Conservation (phyloP, 1,140 invertebrate species). For the Tenebrio molitor region DNA sequence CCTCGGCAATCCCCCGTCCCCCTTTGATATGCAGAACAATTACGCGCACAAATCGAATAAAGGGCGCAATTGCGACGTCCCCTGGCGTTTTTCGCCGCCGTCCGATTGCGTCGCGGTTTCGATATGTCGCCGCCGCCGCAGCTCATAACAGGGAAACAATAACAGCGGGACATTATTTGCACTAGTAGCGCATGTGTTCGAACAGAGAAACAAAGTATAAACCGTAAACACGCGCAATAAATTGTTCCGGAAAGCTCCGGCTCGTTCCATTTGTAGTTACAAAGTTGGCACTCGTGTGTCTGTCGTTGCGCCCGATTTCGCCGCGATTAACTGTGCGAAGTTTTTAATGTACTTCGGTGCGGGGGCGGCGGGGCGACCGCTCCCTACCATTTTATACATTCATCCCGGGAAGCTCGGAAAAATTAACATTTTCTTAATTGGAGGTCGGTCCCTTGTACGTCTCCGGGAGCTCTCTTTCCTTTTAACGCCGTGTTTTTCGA, state of each 20-base stretch:
- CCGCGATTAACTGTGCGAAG: conserved; percentile 27
- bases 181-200: conserved; percentile 35
- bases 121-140: background rate
- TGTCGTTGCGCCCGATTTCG: conserved; percentile 3
- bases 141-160: conserved; percentile 28
- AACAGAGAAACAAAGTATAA: conserved; percentile 37
- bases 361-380: background rate
- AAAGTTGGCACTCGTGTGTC: conserved; percentile 34
- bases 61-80: background rate
- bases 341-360: conserved; percentile 26
- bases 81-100: too few species aligned
- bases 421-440: conserved; percentile 41
- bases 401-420: conserved; percentile 1
- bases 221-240: conserved; percentile 38
- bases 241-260: conserved; percentile 7
- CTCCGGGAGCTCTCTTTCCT: background rate
- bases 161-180: conserved; percentile 15
- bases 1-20: too few species aligned
- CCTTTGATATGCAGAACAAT: conserved; percentile 5
- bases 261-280: conserved; percentile 38
- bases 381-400: conserved; percentile 10
- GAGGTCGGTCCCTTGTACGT: background rate
- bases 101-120: too few species aligned
- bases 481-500: conserved; percentile 16
- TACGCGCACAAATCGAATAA: conserved; percentile 6